A percentile compares a stretch with the other conserved stretches of the same genome.
Evolutionary conservation across 2,797 vertebrate species (phyloP).

Genomic region (Emydoidea blandingii): DNA sequence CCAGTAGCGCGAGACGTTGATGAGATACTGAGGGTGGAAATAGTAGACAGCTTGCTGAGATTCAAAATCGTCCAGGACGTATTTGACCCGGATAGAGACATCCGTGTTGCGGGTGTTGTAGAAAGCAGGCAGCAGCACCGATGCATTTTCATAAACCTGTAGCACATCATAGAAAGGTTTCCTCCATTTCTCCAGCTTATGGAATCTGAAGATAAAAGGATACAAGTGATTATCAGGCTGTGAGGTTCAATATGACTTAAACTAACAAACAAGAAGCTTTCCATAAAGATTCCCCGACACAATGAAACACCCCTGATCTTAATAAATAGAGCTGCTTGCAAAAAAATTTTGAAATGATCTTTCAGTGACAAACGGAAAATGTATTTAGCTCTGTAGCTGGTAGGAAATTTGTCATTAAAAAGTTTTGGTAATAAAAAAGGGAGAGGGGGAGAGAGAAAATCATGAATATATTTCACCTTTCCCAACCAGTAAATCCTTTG

Average conservation of each 20-base stretch:
- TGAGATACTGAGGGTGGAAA: constrained; percentile 98
- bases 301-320: not conserved
- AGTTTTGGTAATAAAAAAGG: not conserved
- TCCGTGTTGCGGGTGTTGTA: constrained; percentile 98
- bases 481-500: not conserved
- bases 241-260: not conserved
- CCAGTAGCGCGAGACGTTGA: constrained; percentile 97
- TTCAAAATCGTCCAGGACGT: constrained; percentile 96
- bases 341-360: not conserved
- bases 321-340: not conserved
- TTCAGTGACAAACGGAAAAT: accelerated
- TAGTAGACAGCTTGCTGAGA: constrained; percentile 92
- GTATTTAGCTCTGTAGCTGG: not conserved
- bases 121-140: constrained; percentile 95
- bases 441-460: not conserved
- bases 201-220: constrained; percentile 84
- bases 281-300: accelerated
- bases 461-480: not conserved
- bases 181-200: constrained; percentile 97
- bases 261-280: not conserved
- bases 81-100: constrained; percentile 96
- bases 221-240: accelerated
- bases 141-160: constrained; percentile 94
- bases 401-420: not conserved
- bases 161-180: constrained; percentile 94